Conservation (phyloP, 2,888 invertebrate genomes). For the Drosophila infuscata region DNA sequence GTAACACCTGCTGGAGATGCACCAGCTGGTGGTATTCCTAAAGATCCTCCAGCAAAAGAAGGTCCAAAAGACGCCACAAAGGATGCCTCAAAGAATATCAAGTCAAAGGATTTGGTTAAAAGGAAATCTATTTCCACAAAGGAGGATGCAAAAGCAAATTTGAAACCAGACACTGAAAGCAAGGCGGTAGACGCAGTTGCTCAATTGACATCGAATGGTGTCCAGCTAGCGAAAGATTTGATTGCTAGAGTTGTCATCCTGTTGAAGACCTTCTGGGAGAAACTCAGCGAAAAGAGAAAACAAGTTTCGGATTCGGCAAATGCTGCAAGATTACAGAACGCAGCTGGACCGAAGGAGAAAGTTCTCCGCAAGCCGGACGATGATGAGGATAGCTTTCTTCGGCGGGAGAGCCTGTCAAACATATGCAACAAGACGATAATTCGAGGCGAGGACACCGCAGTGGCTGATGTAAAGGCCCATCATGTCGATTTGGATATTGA, state of each 20-base stretch:
- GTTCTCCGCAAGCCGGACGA: not conserved
- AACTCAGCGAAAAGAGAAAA: constrained; percentile 2
- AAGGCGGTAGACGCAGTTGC: constrained; percentile 23
- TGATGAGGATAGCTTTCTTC: constrained; percentile 2
- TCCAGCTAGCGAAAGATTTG: constrained; percentile 22
- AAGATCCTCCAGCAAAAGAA: constrained; percentile 1
- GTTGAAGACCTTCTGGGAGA: not conserved
- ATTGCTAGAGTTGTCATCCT: constrained; percentile 7
- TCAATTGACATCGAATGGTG: constrained; percentile 30
- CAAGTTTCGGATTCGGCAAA: constrained; percentile 14
- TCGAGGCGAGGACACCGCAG: constrained; percentile 25
- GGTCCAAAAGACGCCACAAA: not conserved
- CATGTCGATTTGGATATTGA: constrained; percentile 41
- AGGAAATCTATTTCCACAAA: not conserved
- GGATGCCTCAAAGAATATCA: not conserved
- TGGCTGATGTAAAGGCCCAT: constrained; percentile 55
- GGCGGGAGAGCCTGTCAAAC: constrained; percentile 7
- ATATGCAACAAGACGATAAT: constrained; percentile 68
- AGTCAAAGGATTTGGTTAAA: not conserved
- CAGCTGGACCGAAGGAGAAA: not conserved
- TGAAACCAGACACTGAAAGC: constrained; percentile 8
- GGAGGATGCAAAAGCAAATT: not conserved
- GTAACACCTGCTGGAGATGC: constrained; percentile 9
- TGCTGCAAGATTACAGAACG: constrained; percentile 1
- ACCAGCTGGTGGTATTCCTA: not conserved